phyloP scores from a whole-genome alignment of 2,888 invertebrate genomes.

The Protonemura montana region DNA sequence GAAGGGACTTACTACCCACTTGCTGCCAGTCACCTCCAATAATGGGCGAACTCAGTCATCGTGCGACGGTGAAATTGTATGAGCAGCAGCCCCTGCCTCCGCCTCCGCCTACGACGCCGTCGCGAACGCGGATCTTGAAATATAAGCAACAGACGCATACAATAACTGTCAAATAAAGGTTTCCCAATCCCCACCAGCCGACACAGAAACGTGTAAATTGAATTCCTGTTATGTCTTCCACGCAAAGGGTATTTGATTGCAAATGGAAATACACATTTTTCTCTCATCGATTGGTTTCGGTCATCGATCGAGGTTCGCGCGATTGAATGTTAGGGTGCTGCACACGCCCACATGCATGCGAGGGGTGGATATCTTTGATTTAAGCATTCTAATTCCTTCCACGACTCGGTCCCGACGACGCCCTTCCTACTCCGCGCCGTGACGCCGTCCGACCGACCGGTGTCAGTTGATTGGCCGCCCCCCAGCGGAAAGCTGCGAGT shows the following conservation, averaged over 20 bases:
- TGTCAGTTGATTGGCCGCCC: not conserved
- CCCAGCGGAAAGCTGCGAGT: not conserved
- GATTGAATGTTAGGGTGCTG: not conserved
- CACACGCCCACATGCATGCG: not conserved
- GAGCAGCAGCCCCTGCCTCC: too few relatives aligned
- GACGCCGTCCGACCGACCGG: not conserved
- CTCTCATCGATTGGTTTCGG: not conserved
- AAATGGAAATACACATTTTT: not conserved
- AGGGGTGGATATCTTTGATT: not conserved
- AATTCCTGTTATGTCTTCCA: conserved; percentile 12
- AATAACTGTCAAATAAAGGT: conserved; percentile 38
- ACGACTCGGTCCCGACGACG: not conserved
- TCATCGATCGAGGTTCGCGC: not conserved
- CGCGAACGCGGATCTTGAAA: not conserved
- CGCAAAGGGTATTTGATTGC: not conserved
- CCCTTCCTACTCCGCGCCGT: not conserved
- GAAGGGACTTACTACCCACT: conserved; percentile 41
- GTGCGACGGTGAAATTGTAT: not conserved
- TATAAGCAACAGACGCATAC: conserved; percentile 27
- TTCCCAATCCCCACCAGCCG: not conserved
- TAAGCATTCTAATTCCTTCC: not conserved
- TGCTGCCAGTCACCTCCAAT: conserved; percentile 43
- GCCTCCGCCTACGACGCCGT: too few relatives aligned
- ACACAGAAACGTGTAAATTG: not conserved
- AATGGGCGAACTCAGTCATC: conserved; percentile 45